Evolutionary conservation across 2,797 vertebrate species (phyloP).

Genomic region (Sebastes hubbsi): DNA sequence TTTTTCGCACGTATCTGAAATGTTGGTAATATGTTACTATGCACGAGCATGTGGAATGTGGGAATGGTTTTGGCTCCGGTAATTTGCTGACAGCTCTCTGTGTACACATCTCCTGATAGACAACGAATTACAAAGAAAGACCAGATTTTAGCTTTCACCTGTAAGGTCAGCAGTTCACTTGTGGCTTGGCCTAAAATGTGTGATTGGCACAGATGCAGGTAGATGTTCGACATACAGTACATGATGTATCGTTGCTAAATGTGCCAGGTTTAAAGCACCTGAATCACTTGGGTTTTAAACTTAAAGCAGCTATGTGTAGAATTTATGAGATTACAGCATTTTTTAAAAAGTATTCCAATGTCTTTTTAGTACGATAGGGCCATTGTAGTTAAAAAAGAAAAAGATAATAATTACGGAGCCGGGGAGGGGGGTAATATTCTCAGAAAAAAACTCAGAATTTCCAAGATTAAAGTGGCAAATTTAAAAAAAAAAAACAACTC

Average conservation of each 20-base stretch:
- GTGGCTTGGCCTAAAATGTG: slow-evolving; percentile 19
- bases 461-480: no score
- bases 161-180: slow-evolving; percentile 64
- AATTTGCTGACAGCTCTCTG: slow-evolving; percentile 58
- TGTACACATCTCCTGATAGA: slow-evolving; percentile 36
- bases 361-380: background rate
- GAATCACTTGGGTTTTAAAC: background rate
- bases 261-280: background rate
- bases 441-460: no score
- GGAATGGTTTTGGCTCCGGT: slow-evolving; percentile 64
- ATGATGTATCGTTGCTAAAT: background rate
- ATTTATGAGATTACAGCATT: background rate
- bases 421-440: no score
- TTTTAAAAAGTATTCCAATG: background rate
- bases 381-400: no score
- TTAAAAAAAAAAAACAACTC: no score
- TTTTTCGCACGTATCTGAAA: slow-evolving; percentile 70
- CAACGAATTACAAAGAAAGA: slow-evolving; percentile 28
- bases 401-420: no score
- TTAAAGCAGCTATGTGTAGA: background rate
- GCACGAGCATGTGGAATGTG: slow-evolving; percentile 72
- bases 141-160: slow-evolving; percentile 45
- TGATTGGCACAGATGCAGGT: background rate
- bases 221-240: background rate
- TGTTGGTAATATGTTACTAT: slow-evolving; percentile 63